phyloP scores from a whole-genome alignment of 2,797 vertebrate species.

The Diplodus puntazzo region DNA sequence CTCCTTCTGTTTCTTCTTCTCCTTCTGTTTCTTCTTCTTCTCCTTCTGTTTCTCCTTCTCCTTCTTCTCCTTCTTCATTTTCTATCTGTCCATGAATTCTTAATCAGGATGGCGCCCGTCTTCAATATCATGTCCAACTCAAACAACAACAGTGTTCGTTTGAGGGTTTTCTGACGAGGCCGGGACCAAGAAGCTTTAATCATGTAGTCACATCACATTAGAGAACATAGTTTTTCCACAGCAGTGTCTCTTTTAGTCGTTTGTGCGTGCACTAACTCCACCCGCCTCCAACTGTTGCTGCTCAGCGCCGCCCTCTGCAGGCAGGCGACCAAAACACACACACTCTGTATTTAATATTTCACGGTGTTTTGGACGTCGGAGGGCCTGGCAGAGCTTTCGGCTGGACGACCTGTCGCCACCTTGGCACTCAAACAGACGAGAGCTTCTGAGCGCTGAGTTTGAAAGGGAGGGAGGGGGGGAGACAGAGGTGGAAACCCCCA shows the following conservation, averaged over 20 bases:
- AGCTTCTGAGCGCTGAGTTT: conserved; percentile 31
- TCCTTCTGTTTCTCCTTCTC: too few relatives aligned
- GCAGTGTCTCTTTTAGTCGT: too few relatives aligned
- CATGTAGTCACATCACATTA: neutral
- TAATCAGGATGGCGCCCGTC: neutral
- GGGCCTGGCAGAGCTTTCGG: conserved; percentile 37
- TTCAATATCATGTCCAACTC: neutral
- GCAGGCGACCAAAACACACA: conserved; percentile 23
- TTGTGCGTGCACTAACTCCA: neutral
- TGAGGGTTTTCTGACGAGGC: neutral
- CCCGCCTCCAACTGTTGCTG: neutral
- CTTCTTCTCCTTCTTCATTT: neutral
- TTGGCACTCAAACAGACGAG: conserved; percentile 53
- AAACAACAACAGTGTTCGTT: neutral
- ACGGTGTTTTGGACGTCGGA: conserved; percentile 21
- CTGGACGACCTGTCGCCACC: conserved; percentile 42
- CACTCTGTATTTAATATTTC: neutral
- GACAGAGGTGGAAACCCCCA: conserved; percentile 12
- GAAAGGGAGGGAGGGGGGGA: neutral
- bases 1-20: neutral
- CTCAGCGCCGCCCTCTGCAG: conserved; percentile 8
- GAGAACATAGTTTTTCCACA: too few relatives aligned
- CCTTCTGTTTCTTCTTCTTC: too few relatives aligned
- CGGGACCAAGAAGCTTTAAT: neutral
- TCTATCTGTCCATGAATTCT: neutral